Base-by-base conservation (phyloP, 2,888 invertebrate species). In the Rhagonycha fulva region DNA sequence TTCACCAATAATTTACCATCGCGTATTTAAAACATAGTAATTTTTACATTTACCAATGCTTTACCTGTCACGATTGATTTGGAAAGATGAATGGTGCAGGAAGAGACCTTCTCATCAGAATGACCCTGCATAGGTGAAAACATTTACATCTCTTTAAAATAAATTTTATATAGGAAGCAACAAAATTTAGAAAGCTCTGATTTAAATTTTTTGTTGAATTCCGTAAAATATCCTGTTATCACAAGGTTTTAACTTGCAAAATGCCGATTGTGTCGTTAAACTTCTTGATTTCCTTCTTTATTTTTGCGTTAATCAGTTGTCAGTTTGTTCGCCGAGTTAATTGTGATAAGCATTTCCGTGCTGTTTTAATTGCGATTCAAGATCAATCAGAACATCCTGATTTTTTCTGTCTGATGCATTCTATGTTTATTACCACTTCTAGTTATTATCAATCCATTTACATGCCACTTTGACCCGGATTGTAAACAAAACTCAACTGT, bases 1-100 rank as follows among this genome's bases (percentile, higher is more conserved):
- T 78, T 78, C 77, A 75, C 77, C 73, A 61, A 66, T 19, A 62
- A 62, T 62, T 47, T n/a, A 47, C 47, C 47, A 47, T 47, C 47
- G 47, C 47, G 47, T 47, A 47, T 47, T 47, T 47, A 47, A 32
- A 47, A 47, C 47, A 47, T 47, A 47, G n/a, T 47, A 47, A 47
- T 47, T 47, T 47, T 47, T 47, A n/a, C 47, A 47, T 47, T 47
- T 47, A 47, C 47, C 47, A 47, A 47, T 47, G 47, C 47, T 47
- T 47, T 47, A 47, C 47, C 47, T 47, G 47, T 47, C 47, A 47
- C 47, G 47, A 47, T 47, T 47, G 47, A 47, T 47, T 47, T 47
- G 47, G n/a, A n/a, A 47, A 47, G 47, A 47, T 9, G 7, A 47
- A 47, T 47, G 47, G n/a, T 47, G n/a, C 47, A 47, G 47, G 47